Evolutionary conservation across 2,797 vertebrate genomes (phyloP).

Genomic region (Eleutherodactylus coqui): DNA sequence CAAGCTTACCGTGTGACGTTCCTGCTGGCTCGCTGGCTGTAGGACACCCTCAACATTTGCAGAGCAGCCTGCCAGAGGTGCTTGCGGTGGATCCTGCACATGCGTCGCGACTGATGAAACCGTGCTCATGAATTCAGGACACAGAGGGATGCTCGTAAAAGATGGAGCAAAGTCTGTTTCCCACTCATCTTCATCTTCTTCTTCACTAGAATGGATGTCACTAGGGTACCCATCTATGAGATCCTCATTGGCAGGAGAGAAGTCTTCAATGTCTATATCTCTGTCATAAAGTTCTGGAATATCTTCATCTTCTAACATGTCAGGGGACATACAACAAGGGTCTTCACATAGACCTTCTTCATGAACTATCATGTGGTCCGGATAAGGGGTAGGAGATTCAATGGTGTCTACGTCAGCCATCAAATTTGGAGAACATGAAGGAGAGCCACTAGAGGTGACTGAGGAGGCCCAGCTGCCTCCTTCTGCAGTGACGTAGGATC

Average conservation of each 20-base stretch:
- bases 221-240: slow-evolving; percentile 50
- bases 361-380: slow-evolving; percentile 79
- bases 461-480: slow-evolving; percentile 92
- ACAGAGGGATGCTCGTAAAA: slow-evolving; percentile 50
- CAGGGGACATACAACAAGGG: slow-evolving; percentile 8
- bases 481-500: slow-evolving; percentile 94
- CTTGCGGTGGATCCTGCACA: background rate
- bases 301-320: slow-evolving; percentile 33
- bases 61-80: slow-evolving; percentile 72
- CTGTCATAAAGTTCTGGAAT: slow-evolving; percentile 38
- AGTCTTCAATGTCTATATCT: background rate
- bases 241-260: background rate
- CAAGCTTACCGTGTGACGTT: slow-evolving; percentile 74
- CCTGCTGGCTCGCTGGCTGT: slow-evolving; percentile 67
- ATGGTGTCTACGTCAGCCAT: slow-evolving; percentile 80
- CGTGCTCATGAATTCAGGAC: slow-evolving; percentile 7
- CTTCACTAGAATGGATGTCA: background rate
- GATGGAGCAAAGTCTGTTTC: slow-evolving; percentile 55
- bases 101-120: background rate
- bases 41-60: slow-evolving; percentile 75
- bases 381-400: slow-evolving; percentile 80
- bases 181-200: slow-evolving; percentile 53
- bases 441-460: slow-evolving; percentile 86
- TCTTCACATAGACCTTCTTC: slow-evolving; percentile 82
- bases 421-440: slow-evolving; percentile 89